These are phyloP conservation scores for Bombus confusus DNA, from an alignment of 1,140 invertebrate species.

Conservation along the genomic window DNA sequence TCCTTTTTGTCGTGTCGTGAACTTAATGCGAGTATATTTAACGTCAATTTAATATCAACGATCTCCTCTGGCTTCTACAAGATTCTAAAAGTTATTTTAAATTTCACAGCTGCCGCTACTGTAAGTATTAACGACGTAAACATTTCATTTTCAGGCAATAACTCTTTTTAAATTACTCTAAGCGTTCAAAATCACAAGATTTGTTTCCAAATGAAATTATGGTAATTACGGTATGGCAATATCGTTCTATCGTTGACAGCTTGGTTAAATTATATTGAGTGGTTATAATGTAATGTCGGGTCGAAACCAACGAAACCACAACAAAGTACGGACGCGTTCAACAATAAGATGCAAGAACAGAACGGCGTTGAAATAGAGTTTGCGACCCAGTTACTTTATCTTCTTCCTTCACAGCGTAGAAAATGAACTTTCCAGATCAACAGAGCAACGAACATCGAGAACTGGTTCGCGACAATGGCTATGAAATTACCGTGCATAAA, in stretches of 20 bases:
- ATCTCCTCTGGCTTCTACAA: background rate
- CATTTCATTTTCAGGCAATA: too few species aligned
- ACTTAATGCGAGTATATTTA: background rate
- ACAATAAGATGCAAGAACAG: slow-evolving; percentile 35
- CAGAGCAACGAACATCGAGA: background rate
- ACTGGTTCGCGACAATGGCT: background rate
- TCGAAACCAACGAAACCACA: background rate
- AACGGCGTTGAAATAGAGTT: slow-evolving; percentile 37
- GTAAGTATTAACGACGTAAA: too few species aligned
- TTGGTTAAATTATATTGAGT: background rate
- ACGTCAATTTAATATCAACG: background rate
- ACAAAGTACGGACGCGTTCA: slow-evolving; percentile 32
- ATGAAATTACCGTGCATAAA: slow-evolving; percentile 12
- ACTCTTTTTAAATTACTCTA: too few species aligned
- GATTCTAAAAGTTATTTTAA: too few species aligned
- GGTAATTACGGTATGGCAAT: background rate
- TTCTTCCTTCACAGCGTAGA: slow-evolving; percentile 30
- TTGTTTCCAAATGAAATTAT: too few species aligned
- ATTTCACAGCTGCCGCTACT: too few species aligned
- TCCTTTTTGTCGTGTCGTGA: background rate
- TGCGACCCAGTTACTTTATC: slow-evolving; percentile 59
- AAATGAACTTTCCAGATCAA: slow-evolving; percentile 43
- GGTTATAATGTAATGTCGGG: background rate
- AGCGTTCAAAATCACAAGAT: too few species aligned
- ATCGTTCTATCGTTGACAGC: background rate